Percentiles rank a stretch among this genome's conserved stretches.
phyloP scores from a whole-genome alignment of 2,113 vertebrate species.

The Mugil cephalus region DNA sequence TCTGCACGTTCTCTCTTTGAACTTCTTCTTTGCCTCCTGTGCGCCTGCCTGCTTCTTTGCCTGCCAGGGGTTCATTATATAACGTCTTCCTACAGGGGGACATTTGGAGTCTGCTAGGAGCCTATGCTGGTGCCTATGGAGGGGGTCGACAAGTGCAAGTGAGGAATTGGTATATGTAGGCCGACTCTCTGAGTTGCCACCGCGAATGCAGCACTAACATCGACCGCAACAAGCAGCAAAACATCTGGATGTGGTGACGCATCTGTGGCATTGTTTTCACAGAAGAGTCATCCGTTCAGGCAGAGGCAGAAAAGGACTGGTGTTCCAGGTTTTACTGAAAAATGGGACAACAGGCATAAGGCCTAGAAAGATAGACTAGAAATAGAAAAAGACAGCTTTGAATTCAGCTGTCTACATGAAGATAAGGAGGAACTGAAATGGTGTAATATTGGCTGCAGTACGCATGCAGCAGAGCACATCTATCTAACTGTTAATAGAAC shows the following conservation, averaged over 20 bases:
- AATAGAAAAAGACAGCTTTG: conserved; percentile 47
- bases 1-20: conserved; percentile 22
- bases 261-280: background rate
- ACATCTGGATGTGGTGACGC: conserved; percentile 31
- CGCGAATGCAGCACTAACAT: background rate
- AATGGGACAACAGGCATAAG: conserved; percentile 41
- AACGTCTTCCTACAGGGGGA: conserved; percentile 32
- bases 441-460: conserved; percentile 31
- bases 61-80: conserved; percentile 31
- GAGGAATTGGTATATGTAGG: conserved; percentile 25
- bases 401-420: conserved; percentile 46
- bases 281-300: conserved; percentile 7
- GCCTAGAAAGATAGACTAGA: conserved; percentile 48
- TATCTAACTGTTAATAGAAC: conserved; percentile 45
- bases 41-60: conserved; percentile 26
- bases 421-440: conserved; percentile 39
- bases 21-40: conserved; percentile 26
- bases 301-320: conserved; percentile 3
- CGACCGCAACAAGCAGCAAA: conserved; percentile 23
- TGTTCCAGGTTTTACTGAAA: conserved; percentile 38
- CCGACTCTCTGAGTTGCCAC: conserved; percentile 16
- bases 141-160: conserved; percentile 5
- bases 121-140: background rate
- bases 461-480: conserved; percentile 23
- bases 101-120: conserved; percentile 25